A percentile compares a stretch with the other conserved stretches of the same genome.
These are phyloP conservation scores for Drosophila rellima DNA, from an alignment of 2,888 invertebrate species.

Conservation along the genomic window DNA sequence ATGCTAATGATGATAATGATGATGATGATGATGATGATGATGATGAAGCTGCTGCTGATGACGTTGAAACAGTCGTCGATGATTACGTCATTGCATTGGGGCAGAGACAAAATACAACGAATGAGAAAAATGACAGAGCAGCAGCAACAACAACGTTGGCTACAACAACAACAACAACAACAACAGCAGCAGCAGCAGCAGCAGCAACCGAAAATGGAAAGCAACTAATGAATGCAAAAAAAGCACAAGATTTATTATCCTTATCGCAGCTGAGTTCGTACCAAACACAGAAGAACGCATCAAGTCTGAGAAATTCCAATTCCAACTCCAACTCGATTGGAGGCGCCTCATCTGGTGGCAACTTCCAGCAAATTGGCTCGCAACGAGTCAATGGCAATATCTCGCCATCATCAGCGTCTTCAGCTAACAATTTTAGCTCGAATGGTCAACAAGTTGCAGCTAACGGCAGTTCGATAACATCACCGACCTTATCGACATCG, in stretches of 20 bases:
- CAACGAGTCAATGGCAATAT: slow-evolving; percentile 71
- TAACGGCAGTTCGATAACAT: slow-evolving; percentile 22
- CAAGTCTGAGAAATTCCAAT: slow-evolving; percentile 55
- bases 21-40: slow-evolving; percentile 39
- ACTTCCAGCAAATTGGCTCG: slow-evolving; percentile 78
- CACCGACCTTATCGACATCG: slow-evolving; percentile 45
- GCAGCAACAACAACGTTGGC: slow-evolving; percentile 25
- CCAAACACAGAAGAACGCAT: slow-evolving; percentile 60
- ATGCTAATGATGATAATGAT: slow-evolving; percentile 3
- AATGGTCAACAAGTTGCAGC: slow-evolving; percentile 42
- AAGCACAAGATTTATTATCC: slow-evolving; percentile 75
- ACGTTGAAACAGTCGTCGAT: slow-evolving; percentile 48
- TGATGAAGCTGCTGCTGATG: slow-evolving; percentile 56
- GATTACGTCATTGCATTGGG: slow-evolving; percentile 68
- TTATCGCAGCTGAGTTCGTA: slow-evolving; percentile 76
- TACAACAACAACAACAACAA: slow-evolving; percentile 36
- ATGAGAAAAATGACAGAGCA: slow-evolving; percentile 21
- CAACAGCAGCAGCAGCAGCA: slow-evolving; percentile 36
- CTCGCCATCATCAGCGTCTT: slow-evolving; percentile 13
- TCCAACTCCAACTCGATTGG: slow-evolving; percentile 1
- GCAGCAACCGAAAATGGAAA: slow-evolving; percentile 33
- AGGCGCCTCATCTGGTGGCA: slow-evolving; percentile 46
- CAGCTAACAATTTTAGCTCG: slow-evolving; percentile 21
- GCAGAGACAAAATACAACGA: slow-evolving; percentile 31
- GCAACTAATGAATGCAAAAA: slow-evolving; percentile 58